Conservation (phyloP, 2,797 vertebrate genomes). For the Garrulus glandarius region DNA sequence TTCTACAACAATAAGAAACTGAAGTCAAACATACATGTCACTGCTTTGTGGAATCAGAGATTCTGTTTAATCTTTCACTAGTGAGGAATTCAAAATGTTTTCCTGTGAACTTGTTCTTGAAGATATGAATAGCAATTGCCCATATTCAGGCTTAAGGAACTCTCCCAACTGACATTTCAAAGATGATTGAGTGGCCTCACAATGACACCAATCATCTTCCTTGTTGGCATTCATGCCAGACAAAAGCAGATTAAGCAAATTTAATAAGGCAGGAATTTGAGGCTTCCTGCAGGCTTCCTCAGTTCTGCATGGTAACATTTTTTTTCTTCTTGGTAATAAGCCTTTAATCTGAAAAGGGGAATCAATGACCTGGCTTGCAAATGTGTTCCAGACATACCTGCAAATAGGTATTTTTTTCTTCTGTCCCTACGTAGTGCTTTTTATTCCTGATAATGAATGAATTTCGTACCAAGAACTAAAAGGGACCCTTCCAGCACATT, state of each 20-base stretch:
- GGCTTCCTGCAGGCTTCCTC: neutral
- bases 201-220: neutral
- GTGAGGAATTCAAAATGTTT: neutral
- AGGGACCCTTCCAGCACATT: neutral
- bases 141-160: neutral
- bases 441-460: neutral
- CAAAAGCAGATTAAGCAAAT: neutral
- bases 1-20: neutral
- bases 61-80: neutral
- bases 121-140: neutral
- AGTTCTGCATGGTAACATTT: neutral
- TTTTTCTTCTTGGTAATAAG: neutral
- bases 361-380: neutral
- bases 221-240: neutral
- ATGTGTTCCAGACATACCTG: neutral
- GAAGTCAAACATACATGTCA: neutral
- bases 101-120: neutral
- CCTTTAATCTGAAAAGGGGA: neutral
- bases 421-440: neutral
- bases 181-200: neutral
- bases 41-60: neutral
- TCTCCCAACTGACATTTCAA: neutral
- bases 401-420: neutral
- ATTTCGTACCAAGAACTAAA: neutral
- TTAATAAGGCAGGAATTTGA: neutral